Evolutionary conservation across 2,888 invertebrate species (phyloP), one percentile per base, ranked within the genome.

Genomic region (Diaphora mendica): DNA sequence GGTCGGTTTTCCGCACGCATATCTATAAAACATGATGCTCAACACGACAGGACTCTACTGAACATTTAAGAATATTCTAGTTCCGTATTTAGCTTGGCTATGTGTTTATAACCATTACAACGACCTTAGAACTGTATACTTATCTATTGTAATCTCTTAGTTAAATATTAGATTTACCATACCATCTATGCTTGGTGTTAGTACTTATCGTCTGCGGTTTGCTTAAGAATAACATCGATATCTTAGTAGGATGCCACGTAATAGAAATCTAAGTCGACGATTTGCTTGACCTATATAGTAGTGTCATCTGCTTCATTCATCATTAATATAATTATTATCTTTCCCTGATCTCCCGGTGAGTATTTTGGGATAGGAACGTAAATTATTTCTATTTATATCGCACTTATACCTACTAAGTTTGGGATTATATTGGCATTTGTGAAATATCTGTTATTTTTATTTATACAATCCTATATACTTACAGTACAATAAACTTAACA

Each of bases 1-100:
- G 89, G 88, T 87, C 73, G 88, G 89, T 91, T 94, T 94, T 94
- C 94, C 94, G 93, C 90, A 88, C 89, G 84, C 75, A 80, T 78
- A 73, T 83, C 59, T 48, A 81, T 83, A 86, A 89, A 90, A 89
- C 88, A 90, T 89, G 86, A 90, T 89, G 87, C 85, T 86, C 83
- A 75, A 81, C 81, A 78, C 79, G 83, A 79, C 82, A 82, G 87
- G 84, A 88, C 80, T 80, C 30, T 80, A 70, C 81, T 87, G 83
- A 88, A 88, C 89, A 88, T 86, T 87, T 85, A 89, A 88, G 84
- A 79, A 73, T 77, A 78, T 82, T 73, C 75, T 79, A 79, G 84
- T 87, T 87, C 88, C 86, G 87, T 80, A 74, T 86, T 81, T 62
- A 62, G 17, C 62, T 30, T 79, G 82, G 77, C 74, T 77, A 76